phyloP scores from a whole-genome alignment of 1,140 invertebrate species.

The Aphidius gifuensis region DNA sequence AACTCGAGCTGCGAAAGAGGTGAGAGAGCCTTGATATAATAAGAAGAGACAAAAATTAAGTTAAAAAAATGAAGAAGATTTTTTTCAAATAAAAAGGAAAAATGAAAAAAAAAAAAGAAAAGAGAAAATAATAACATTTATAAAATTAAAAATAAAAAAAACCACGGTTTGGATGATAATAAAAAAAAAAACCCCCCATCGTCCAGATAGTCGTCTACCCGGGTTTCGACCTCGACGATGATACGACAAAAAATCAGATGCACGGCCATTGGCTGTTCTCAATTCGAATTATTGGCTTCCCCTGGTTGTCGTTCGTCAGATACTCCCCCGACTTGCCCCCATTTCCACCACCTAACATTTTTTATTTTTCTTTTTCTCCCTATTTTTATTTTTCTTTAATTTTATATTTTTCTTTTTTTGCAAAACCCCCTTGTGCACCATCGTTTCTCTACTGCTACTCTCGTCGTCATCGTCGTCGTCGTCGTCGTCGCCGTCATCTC shows the following conservation, averaged over 20 bases:
- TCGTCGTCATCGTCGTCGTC: slow-evolving; percentile 8
- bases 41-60: too few relatives aligned
- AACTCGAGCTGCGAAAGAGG: neutral
- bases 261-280: slow-evolving; percentile 56
- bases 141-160: slow-evolving; percentile 38
- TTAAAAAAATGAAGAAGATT: too few relatives aligned
- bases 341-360: slow-evolving; percentile 2
- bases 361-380: slow-evolving; percentile 11
- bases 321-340: slow-evolving; percentile 31
- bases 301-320: slow-evolving; percentile 53
- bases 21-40: neutral
- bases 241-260: slow-evolving; percentile 56
- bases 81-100: slow-evolving; percentile 2
- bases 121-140: neutral
- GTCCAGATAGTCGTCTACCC: slow-evolving; percentile 3
- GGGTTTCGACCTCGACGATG: slow-evolving; percentile 44
- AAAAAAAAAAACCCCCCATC: neutral
- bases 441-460: neutral
- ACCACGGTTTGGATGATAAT: slow-evolving; percentile 22
- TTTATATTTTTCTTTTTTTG: slow-evolving; percentile 4
- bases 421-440: neutral
- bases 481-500: slow-evolving; percentile 18
- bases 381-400: slow-evolving; percentile 9
- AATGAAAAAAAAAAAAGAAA: slow-evolving; percentile 7
- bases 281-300: slow-evolving; percentile 57